These are phyloP conservation scores for Myotis vivesi DNA, from an alignment of 2,797 vertebrate species.

Conservation along the genomic window DNA sequence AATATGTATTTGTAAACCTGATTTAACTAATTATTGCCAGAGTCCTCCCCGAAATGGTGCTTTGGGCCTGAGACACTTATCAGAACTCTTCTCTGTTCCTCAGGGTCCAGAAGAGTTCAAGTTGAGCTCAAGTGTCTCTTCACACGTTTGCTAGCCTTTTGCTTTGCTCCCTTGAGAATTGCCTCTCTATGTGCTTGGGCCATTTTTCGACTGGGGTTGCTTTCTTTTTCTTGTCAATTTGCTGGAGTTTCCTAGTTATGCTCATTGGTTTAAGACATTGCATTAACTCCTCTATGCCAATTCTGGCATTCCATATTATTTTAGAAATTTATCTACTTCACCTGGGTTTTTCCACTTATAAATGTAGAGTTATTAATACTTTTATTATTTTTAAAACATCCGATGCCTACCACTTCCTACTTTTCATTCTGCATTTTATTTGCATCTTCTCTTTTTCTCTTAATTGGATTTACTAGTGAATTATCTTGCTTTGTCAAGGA, in stretches of 20 bases:
- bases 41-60: neutral
- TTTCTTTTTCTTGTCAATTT: neutral
- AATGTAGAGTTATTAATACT: constrained; percentile 11
- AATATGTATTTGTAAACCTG: neutral
- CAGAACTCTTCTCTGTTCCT: neutral
- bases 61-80: neutral
- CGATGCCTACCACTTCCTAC: neutral
- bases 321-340: neutral
- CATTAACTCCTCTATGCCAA: neutral
- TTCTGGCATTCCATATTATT: constrained; percentile 6
- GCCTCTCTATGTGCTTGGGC: neutral
- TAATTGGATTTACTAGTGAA: neutral
- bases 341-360: constrained; percentile 11
- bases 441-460: neutral
- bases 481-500: constrained; percentile 7
- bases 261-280: neutral
- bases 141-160: neutral
- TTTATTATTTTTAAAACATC: neutral
- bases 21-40: neutral
- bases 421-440: constrained; percentile 61
- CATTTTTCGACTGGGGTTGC: neutral
- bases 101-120: neutral
- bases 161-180: neutral
- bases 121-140: neutral
- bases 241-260: neutral